phyloP scores from a whole-genome alignment of 2,888 invertebrate species.

The Cantharis rufa region DNA sequence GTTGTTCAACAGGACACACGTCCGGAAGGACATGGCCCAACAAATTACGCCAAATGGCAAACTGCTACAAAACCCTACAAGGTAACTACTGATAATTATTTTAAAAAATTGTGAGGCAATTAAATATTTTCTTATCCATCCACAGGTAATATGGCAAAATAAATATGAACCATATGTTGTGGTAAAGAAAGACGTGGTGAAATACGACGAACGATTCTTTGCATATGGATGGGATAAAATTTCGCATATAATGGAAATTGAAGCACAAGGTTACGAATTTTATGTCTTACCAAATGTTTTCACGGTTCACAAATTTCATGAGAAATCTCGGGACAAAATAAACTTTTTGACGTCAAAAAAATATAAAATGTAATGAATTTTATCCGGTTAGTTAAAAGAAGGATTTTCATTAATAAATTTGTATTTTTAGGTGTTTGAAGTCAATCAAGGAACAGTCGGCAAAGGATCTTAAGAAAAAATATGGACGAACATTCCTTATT shows the following conservation, averaged over 20 bases:
- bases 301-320: conserved; percentile 89
- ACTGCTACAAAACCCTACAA: conserved; percentile 76
- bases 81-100: conserved; percentile 44
- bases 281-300: conserved; percentile 84
- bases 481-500: background rate
- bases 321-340: conserved; percentile 44
- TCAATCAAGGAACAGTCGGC: background rate
- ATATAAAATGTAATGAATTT: background rate
- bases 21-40: conserved; percentile 85
- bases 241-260: conserved; percentile 82
- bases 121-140: background rate
- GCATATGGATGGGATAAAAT: conserved; percentile 98
- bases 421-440: background rate
- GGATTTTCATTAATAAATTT: background rate
- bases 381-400: background rate
- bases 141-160: conserved; percentile 81
- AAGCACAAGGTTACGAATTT: conserved; percentile 71
- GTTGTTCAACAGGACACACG: conserved; percentile 87
- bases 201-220: conserved; percentile 84
- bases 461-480: background rate
- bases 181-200: conserved; percentile 71
- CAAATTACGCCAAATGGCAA: conserved; percentile 82
- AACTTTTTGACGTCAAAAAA: background rate
- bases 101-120: too few relatives aligned
- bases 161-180: conserved; percentile 93